Conservation (phyloP, 2,113 vertebrate genomes). For the Sitta europaea region DNA sequence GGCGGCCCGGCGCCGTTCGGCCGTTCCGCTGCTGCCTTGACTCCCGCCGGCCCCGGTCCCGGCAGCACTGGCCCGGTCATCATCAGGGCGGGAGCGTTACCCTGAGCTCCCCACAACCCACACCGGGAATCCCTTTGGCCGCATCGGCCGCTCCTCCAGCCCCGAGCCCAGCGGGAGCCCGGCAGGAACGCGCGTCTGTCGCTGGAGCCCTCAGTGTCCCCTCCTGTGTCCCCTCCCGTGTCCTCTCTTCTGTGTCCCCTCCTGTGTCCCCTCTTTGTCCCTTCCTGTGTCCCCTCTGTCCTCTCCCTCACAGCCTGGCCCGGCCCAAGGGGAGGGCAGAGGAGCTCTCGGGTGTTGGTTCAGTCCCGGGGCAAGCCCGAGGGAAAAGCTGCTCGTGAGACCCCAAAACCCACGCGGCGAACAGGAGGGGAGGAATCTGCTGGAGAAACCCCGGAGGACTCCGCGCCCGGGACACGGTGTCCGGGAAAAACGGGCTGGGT, state of each 20-base stretch:
- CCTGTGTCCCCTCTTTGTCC: neutral
- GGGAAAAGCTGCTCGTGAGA: no score
- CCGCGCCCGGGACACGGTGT: neutral
- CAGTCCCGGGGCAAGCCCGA: no score
- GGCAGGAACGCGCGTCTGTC: neutral
- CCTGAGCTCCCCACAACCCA: neutral
- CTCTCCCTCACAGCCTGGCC: neutral
- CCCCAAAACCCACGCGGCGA: accelerated
- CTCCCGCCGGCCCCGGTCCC: neutral
- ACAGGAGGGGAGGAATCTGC: neutral
- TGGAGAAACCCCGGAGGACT: no score
- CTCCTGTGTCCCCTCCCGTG: neutral
- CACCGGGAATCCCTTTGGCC: neutral
- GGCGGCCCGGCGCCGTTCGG: neutral
- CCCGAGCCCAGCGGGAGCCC: neutral
- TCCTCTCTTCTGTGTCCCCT: neutral
- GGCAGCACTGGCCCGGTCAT: neutral
- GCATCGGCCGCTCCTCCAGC: neutral
- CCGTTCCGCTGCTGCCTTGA: neutral
- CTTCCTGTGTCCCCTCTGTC: no score
- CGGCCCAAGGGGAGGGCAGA: no score
- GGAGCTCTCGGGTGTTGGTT: neutral
- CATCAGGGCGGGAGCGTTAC: no score
- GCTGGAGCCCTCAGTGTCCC: neutral
- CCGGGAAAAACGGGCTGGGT: accelerated